Percentiles rank a stretch among this genome's conserved stretches.
These are phyloP conservation scores for Hippolais icterina DNA, from an alignment of 2,113 vertebrate genomes.

Conservation along the genomic window DNA sequence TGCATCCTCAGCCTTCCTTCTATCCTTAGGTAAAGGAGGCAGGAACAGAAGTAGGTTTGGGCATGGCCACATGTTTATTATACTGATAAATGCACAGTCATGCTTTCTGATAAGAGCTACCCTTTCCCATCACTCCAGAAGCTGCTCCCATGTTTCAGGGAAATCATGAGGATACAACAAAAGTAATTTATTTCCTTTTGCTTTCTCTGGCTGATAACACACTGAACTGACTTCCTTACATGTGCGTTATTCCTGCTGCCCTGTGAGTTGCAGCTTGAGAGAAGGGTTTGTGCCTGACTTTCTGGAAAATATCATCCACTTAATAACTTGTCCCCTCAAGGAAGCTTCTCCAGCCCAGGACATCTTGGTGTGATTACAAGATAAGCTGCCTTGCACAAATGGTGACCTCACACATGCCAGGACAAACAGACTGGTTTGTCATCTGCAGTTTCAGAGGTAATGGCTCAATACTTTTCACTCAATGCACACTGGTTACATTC, in stretches of 20 bases:
- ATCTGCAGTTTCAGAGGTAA: not conserved
- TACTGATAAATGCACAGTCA: not conserved
- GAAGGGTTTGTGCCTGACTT: not conserved
- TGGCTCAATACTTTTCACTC: not conserved
- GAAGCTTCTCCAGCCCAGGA: not conserved
- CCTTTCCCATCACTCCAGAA: not conserved
- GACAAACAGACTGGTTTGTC: not conserved
- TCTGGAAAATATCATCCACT: not conserved
- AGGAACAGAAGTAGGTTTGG: not conserved
- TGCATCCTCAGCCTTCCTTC: not conserved
- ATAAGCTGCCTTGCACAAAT: accelerated
- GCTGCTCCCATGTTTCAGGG: not conserved
- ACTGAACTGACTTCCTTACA: not conserved
- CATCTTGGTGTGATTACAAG: not conserved
- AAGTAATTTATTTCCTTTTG: not conserved
- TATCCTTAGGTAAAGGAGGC: not conserved
- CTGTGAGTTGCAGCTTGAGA: not conserved
- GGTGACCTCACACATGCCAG: not conserved
- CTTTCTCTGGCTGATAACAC: not conserved
- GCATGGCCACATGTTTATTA: not conserved
- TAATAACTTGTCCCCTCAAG: not conserved
- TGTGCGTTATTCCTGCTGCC: not conserved
- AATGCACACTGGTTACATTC: not conserved
- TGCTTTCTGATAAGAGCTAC: not conserved
- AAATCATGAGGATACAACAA: not conserved